A percentile compares a stretch with the other conserved stretches of the same genome.
Evolutionary conservation across 2,888 invertebrate species (phyloP).

Genomic region (Cynaeus angustus): DNA sequence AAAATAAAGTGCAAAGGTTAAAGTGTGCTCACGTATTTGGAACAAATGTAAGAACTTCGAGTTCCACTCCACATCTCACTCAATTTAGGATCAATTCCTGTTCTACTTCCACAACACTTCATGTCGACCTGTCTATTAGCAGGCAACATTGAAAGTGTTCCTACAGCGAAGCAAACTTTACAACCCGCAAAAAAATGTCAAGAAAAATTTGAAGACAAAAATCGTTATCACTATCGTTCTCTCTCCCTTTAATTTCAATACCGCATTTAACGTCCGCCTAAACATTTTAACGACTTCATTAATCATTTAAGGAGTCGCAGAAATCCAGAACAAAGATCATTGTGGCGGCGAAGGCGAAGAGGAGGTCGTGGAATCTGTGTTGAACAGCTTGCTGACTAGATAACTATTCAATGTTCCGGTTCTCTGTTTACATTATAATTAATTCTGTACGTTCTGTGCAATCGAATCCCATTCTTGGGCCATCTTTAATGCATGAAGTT

Average conservation of each 20-base stretch:
- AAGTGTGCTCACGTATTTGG: too few species aligned
- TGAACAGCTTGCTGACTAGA: constrained; percentile 46
- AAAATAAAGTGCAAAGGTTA: too few species aligned
- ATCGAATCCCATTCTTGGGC: constrained; percentile 42
- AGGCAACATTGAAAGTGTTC: not conserved
- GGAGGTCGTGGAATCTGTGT: constrained; percentile 37
- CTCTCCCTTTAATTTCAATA: not conserved
- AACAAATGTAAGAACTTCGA: not conserved
- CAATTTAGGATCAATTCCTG: not conserved
- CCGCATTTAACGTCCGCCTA: constrained; percentile 11
- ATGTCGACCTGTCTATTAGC: constrained; percentile 9
- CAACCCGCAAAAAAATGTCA: too few species aligned
- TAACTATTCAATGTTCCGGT: constrained; percentile 45
- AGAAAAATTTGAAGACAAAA: too few species aligned
- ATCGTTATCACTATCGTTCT: too few species aligned
- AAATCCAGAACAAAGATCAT: constrained; percentile 39
- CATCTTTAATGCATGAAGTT: constrained; percentile 44
- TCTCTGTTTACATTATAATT: constrained; percentile 47
- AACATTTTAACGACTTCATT: constrained; percentile 41
- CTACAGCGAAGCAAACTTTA: too few species aligned
- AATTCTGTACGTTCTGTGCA: constrained; percentile 42
- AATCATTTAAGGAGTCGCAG: constrained; percentile 38
- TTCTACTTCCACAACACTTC: constrained; percentile 4
- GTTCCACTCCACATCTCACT: constrained; percentile 5
- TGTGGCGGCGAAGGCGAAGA: constrained; percentile 5